Percentiles rank a stretch among this genome's conserved stretches.
Conservation (phyloP, 1,140 invertebrate species). For the Aethina tumida region DNA sequence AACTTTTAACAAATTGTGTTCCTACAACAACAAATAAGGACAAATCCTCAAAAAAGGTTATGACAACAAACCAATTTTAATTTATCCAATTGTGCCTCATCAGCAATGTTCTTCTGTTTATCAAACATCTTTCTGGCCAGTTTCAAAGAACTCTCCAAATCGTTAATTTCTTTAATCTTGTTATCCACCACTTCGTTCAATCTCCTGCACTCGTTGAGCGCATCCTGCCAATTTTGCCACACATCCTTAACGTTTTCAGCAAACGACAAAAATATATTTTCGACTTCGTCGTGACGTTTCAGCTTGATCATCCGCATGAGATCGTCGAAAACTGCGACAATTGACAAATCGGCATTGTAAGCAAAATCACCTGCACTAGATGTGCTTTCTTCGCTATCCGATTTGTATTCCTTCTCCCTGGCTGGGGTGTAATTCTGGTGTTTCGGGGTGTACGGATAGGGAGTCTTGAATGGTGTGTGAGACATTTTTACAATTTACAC, state of each 20-base stretch:
- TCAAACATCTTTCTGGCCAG: slow-evolving; percentile 69
- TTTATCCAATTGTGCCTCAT: slow-evolving; percentile 50
- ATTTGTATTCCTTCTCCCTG: slow-evolving; percentile 16
- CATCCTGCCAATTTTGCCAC: slow-evolving; percentile 14
- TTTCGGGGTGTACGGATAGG: slow-evolving; percentile 6
- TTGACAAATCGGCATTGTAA: slow-evolving; percentile 18
- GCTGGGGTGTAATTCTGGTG: slow-evolving; percentile 1
- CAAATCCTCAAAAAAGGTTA: neutral
- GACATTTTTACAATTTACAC: no score
- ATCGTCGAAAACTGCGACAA: slow-evolving; percentile 31
- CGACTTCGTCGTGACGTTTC: slow-evolving; percentile 15
- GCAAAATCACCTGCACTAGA: slow-evolving; percentile 6
- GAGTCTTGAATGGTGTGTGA: slow-evolving; percentile 22
- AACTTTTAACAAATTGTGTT: slow-evolving; percentile 60
- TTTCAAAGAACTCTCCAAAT: slow-evolving; percentile 64
- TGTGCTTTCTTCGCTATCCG: slow-evolving; percentile 28
- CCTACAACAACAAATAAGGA: slow-evolving; percentile 39
- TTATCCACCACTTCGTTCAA: slow-evolving; percentile 22
- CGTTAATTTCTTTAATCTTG: slow-evolving; percentile 29
- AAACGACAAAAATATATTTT: slow-evolving; percentile 21
- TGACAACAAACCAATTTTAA: slow-evolving; percentile 43
- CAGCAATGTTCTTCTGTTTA: slow-evolving; percentile 59
- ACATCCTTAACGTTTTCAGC: slow-evolving; percentile 23
- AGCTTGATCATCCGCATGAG: slow-evolving; percentile 20
- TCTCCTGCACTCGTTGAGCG: slow-evolving; percentile 21